Percentiles rank a stretch among this genome's conserved stretches.
These are phyloP conservation scores for Sarcophaga bullata DNA, from an alignment of 1,140 invertebrate genomes.

Conservation along the genomic window DNA sequence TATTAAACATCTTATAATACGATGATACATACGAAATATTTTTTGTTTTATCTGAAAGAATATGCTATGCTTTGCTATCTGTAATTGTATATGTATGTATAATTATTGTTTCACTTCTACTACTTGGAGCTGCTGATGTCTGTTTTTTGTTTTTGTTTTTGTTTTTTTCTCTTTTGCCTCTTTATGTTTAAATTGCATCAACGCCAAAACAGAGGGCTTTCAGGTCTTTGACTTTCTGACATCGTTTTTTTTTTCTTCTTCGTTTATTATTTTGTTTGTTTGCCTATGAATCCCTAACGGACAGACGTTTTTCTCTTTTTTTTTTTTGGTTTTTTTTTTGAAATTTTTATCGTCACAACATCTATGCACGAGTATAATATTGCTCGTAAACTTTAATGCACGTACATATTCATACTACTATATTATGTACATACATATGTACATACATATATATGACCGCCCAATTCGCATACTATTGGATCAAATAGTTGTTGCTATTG, in stretches of 20 bases:
- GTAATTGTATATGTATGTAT: too few species aligned
- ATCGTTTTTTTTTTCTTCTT: neutral
- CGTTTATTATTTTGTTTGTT: neutral
- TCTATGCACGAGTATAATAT: neutral
- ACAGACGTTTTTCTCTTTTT: too few species aligned
- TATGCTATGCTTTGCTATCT: too few species aligned
- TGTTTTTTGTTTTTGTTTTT: neutral
- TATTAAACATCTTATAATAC: neutral
- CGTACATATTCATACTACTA: neutral
- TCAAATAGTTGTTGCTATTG: neutral
- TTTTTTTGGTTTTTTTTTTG: too few species aligned
- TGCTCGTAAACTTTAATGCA: neutral
- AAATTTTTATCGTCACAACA: constrained; percentile 1
- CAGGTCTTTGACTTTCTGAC: constrained; percentile 25
- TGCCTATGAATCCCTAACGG: neutral
- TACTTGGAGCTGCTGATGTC: constrained; percentile 9
- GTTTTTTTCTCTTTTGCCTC: too few species aligned
- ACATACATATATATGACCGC: too few species aligned
- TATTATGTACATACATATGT: too few species aligned
- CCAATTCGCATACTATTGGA: constrained; percentile 4
- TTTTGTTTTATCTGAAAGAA: neutral
- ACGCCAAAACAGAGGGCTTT: constrained; percentile 2
- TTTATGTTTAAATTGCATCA: neutral
- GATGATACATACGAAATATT: neutral
- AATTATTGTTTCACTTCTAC: neutral